Conservation (phyloP, 1,140 invertebrate genomes). For the Aphaenogaster ashmeadi region DNA sequence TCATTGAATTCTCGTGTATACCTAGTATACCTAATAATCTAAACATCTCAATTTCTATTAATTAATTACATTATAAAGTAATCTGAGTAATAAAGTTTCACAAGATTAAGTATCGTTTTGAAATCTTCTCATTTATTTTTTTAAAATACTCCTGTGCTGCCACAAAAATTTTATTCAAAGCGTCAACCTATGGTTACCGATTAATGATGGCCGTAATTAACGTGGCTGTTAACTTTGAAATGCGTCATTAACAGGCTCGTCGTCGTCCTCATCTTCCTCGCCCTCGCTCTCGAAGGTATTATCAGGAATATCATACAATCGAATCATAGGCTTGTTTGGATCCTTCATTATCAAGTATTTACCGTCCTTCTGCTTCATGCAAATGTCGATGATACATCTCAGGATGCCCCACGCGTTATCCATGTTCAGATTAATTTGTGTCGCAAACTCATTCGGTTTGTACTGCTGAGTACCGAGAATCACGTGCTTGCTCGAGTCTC, state of each 20-base stretch:
- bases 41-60: not conserved
- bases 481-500: slow-evolving; percentile 98
- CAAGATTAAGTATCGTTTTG: not conserved
- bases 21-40: not conserved
- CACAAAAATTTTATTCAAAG: slow-evolving; percentile 5
- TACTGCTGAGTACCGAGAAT: slow-evolving; percentile 99
- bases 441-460: slow-evolving; percentile 99
- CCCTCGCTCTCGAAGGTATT: slow-evolving; percentile 99
- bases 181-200: not conserved
- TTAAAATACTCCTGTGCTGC: not conserved
- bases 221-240: slow-evolving; percentile 86
- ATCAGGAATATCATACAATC: slow-evolving; percentile 98
- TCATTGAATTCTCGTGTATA: not conserved
- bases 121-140: slow-evolving; percentile 47
- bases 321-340: slow-evolving; percentile 99
- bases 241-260: slow-evolving; percentile 89
- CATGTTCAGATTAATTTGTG: slow-evolving; percentile 99
- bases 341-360: slow-evolving; percentile 99
- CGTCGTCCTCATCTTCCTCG: slow-evolving; percentile 96
- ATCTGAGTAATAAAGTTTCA: slow-evolving; percentile 15
- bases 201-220: not conserved
- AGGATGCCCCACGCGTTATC: slow-evolving; percentile 99
- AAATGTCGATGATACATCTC: slow-evolving; percentile 99
- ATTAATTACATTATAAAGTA: slow-evolving; percentile 1
- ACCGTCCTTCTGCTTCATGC: slow-evolving; percentile 99